A percentile compares a stretch with the other conserved stretches of the same genome.
Evolutionary conservation across 2,888 invertebrate species (phyloP).

Genomic region (Netelia virgata): DNA sequence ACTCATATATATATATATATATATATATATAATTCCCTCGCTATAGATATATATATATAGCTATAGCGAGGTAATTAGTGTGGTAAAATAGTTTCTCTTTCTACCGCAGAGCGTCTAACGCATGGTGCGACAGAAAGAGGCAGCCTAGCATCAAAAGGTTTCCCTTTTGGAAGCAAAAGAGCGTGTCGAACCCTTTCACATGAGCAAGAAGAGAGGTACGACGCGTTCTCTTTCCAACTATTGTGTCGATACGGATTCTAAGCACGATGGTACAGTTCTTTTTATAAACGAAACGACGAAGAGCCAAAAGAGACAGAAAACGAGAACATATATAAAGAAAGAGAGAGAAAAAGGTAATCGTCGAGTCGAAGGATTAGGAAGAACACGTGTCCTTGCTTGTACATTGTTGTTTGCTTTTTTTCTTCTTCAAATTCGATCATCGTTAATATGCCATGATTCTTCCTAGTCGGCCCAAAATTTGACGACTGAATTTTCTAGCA

Average conservation of each 20-base stretch:
- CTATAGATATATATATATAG: neutral
- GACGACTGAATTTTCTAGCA: neutral
- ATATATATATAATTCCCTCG: no score
- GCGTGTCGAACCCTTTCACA: conserved; percentile 77
- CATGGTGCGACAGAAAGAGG: neutral
- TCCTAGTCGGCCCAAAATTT: neutral
- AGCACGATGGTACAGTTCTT: conserved; percentile 2
- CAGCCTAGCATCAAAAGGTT: conserved; percentile 74
- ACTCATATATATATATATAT: no score
- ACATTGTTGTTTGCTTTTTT: neutral
- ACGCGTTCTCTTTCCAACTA: conserved; percentile 46
- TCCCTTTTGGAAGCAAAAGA: conserved; percentile 82
- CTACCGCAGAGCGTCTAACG: neutral
- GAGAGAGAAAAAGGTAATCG: conserved; percentile 2
- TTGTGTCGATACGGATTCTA: conserved; percentile 24
- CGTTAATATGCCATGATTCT: conserved; percentile 32
- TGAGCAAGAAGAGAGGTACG: neutral
- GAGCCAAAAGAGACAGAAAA: neutral
- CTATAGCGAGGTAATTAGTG: neutral
- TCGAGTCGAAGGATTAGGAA: conserved; percentile 18
- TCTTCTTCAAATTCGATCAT: conserved; percentile 15
- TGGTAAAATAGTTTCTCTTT: conserved; percentile 50
- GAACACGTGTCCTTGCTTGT: conserved; percentile 20
- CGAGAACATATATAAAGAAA: neutral
- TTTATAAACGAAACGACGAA: neutral